These are phyloP conservation scores for Rhynchopsitta pachyrhyncha DNA, from an alignment of 2,113 vertebrate species.

Conservation along the genomic window DNA sequence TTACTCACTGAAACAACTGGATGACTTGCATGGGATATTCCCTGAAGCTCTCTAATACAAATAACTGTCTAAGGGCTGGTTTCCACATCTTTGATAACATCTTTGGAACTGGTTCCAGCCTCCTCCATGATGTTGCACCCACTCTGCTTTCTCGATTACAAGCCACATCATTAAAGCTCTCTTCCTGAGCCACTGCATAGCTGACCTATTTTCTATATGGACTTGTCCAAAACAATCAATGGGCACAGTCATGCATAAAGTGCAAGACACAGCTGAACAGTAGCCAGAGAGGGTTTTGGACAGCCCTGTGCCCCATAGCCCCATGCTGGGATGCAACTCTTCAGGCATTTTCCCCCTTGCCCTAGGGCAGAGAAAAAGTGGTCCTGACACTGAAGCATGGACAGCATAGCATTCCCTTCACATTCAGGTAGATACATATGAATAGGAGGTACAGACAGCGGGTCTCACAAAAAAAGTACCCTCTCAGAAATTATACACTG, in stretches of 20 bases:
- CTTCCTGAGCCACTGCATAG: not conserved
- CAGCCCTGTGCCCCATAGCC: not conserved
- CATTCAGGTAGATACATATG: not conserved
- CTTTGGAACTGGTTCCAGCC: constrained; percentile 1
- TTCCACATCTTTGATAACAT: not conserved
- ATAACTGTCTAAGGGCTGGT: not conserved
- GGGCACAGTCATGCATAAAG: constrained; percentile 17
- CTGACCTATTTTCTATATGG: constrained; percentile 48
- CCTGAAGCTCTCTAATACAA: not conserved
- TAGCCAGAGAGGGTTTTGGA: not conserved
- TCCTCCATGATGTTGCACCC: not conserved
- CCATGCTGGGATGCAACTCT: not conserved
- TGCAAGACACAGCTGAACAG: not conserved
- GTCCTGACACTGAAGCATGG: not conserved
- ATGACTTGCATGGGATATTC: not conserved
- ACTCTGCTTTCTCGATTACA: constrained; percentile 10
- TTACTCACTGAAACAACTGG: not conserved
- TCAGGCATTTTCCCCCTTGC: not conserved
- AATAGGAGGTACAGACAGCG: not conserved
- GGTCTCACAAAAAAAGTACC: not conserved
- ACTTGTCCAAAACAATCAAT: constrained; percentile 10
- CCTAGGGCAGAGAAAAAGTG: not conserved
- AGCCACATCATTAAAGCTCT: not conserved
- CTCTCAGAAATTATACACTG: not conserved
- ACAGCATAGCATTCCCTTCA: not conserved